A percentile compares a stretch with the other conserved stretches of the same genome.
phyloP scores from a whole-genome alignment of 2,888 invertebrate species.

The Metallyticus violacea region DNA sequence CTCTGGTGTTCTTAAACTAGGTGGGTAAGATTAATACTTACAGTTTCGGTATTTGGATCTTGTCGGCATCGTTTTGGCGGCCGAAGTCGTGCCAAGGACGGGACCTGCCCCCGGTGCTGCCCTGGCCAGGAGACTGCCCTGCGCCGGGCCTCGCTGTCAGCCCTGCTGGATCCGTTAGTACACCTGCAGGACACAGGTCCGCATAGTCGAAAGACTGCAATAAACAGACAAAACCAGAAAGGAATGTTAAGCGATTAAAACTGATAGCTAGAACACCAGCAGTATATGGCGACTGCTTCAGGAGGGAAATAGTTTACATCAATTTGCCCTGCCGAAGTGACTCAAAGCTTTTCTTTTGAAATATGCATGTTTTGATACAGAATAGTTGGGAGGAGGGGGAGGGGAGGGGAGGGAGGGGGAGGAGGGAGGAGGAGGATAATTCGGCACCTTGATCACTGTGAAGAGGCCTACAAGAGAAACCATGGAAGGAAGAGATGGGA shows the following conservation, averaged over 20 bases:
- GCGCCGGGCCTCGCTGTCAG: slow-evolving; percentile 49
- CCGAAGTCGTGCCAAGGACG: slow-evolving; percentile 94
- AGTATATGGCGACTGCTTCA: background rate
- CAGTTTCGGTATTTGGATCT: slow-evolving; percentile 97
- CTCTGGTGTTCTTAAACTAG: too few relatives aligned
- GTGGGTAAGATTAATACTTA: slow-evolving; percentile 68
- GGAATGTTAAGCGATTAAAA: too few relatives aligned
- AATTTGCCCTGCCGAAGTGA: too few relatives aligned
- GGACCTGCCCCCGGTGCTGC: slow-evolving; percentile 53
- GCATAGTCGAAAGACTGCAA: slow-evolving; percentile 88
- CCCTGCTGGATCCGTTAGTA: slow-evolving; percentile 76
- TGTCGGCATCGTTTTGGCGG: slow-evolving; percentile 89
- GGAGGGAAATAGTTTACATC: background rate
- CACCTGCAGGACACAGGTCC: slow-evolving; percentile 75
- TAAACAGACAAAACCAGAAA: background rate
- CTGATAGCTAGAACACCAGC: too few relatives aligned
- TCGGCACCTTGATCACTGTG: too few relatives aligned
- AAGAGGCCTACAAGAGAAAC: too few relatives aligned
- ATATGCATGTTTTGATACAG: too few relatives aligned
- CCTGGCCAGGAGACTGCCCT: slow-evolving; percentile 35
- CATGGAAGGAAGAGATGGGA: too few relatives aligned
- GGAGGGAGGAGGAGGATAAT: too few relatives aligned
- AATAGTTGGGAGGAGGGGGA: too few relatives aligned
- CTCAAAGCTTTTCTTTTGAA: too few relatives aligned
- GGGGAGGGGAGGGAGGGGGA: too few relatives aligned